Conservation (phyloP, 2,797 vertebrate genomes). For the Pteronotus mesoamericanus region DNA sequence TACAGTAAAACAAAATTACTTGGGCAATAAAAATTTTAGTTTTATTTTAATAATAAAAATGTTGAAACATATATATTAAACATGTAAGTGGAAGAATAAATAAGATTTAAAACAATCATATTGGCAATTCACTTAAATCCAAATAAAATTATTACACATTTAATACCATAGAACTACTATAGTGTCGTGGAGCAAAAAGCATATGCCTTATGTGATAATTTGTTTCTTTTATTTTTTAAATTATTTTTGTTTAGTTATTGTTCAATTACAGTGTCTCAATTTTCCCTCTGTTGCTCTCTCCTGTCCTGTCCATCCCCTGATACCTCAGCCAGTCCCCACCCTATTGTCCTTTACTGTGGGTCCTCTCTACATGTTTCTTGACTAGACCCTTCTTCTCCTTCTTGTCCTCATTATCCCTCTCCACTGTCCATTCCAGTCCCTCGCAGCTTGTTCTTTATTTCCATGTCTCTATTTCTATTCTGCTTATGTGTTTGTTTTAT, state of each 20-base stretch:
- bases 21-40: not conserved
- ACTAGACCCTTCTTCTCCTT: too few species aligned
- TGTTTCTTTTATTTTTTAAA: not conserved
- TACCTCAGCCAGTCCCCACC: too few species aligned
- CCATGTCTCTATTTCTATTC: too few species aligned
- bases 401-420: too few species aligned
- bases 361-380: too few species aligned
- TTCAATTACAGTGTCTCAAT: too few species aligned
- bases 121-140: slow-evolving; percentile 46
- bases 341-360: too few species aligned
- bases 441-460: too few species aligned
- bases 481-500: too few species aligned
- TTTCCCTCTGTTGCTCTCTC: too few species aligned
- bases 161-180: not conserved
- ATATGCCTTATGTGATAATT: not conserved
- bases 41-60: not conserved
- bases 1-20: not conserved
- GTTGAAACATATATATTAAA: not conserved
- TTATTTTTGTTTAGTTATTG: not conserved
- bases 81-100: not conserved
- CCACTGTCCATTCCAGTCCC: too few species aligned
- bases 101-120: slow-evolving; percentile 51
- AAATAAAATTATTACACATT: slow-evolving; percentile 59
- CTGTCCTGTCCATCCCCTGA: too few species aligned
- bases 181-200: not conserved